Evolutionary conservation across 2,113 vertebrate genomes (phyloP), one percentile per base, ranked within the genome.

Genomic region (Callipepla squamata): DNA sequence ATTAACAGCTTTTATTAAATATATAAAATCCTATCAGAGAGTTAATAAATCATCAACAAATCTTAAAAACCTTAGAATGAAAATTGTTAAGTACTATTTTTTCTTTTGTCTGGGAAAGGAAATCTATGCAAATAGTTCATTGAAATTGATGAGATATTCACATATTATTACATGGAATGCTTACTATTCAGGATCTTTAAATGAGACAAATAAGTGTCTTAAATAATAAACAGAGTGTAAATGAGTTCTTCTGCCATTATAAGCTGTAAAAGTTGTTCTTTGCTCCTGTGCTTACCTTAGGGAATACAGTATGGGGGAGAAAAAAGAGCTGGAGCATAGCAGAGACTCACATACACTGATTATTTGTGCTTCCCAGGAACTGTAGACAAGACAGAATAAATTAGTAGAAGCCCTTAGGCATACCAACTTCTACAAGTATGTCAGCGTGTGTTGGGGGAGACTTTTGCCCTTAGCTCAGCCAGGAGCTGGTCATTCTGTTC

Each of bases 281-380:
- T 94, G 34, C 45, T 91, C 26, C 45, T 58, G 2, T 50, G 17
- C 38, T 82, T 67, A 44, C 74, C 47, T 14, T 59, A 73, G 42
- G 53, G 40, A 94, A 66, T 79, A 63, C 10, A 36, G 17, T 72
- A 59, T 36, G 7, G 40, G 32, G 34, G 25, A 91, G 63, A 15
- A 73, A 81, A 81, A 89, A 86, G 38, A 92, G 38, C 42, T 91
- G 67, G 47, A 92, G 84, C 74, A 79, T 34, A 87, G 58, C 62
- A 87, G 58, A 21, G 17, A n/a, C 65, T 84, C 53, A 74, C 59
- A 67, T 22, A 22, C 87, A 72, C 69, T 81, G 44, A 65, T 58
- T 80, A 81, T 94, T 87, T 92, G 80, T 94, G 86, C 78, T 94
- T 94, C 74, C 36, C 40, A 62, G 77, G 88, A 61, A 77, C 65